These are phyloP conservation scores for Dufourea novaeangliae DNA, from an alignment of 1,140 invertebrate genomes.

Conservation along the genomic window DNA sequence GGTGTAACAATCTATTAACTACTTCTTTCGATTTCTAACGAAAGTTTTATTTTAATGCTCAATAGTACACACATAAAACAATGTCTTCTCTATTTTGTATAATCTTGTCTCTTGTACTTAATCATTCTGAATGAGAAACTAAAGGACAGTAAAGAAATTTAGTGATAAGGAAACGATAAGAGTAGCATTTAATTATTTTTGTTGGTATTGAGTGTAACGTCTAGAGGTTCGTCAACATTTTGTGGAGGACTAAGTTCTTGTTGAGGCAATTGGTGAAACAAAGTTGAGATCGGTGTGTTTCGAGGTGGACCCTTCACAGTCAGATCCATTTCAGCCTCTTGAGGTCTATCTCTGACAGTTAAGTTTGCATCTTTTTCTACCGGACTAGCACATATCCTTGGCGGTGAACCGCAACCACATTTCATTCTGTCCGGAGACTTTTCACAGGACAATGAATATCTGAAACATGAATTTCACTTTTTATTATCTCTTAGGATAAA, in stretches of 20 bases:
- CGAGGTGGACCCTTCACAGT: slow-evolving; percentile 76
- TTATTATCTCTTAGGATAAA: neutral
- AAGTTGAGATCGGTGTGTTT: slow-evolving; percentile 68
- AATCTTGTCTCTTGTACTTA: neutral
- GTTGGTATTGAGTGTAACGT: slow-evolving; percentile 77
- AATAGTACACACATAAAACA: neutral
- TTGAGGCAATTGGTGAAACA: slow-evolving; percentile 74
- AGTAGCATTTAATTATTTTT: slow-evolving; percentile 69
- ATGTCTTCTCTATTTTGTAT: neutral
- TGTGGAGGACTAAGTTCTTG: slow-evolving; percentile 72
- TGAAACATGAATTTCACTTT: slow-evolving; percentile 48
- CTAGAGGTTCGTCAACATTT: slow-evolving; percentile 77
- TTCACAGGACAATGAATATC: slow-evolving; percentile 74
- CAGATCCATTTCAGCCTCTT: slow-evolving; percentile 79
- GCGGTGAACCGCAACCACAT: slow-evolving; percentile 77
- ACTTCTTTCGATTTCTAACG: neutral
- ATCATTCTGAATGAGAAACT: neutral
- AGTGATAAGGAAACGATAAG: neutral
- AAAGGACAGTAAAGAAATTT: neutral
- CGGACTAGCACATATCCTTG: slow-evolving; percentile 72
- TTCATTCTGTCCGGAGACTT: slow-evolving; percentile 77
- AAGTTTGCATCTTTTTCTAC: slow-evolving; percentile 67
- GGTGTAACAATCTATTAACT: neutral
- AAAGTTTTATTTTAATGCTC: neutral
- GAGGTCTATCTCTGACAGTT: slow-evolving; percentile 72